Evolutionary conservation across 2,113 vertebrate genomes (phyloP).

Genomic region (Crotalus helleri): DNA sequence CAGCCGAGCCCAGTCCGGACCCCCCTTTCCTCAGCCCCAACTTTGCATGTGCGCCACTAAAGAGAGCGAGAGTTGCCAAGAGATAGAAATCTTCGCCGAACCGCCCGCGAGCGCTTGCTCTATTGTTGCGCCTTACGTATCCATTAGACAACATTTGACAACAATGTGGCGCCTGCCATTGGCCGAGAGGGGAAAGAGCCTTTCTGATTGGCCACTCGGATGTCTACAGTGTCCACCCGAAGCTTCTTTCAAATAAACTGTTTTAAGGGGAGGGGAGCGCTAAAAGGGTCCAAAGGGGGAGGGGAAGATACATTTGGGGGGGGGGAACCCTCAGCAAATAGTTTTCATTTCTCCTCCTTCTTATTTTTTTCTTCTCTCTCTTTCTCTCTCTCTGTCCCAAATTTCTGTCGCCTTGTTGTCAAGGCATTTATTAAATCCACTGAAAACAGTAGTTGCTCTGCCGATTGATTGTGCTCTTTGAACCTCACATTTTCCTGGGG

Average conservation of each 20-base stretch:
- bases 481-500: background rate
- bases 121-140: constrained; percentile 92
- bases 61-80: constrained; percentile 71
- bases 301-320: background rate
- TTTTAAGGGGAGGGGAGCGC: constrained; percentile 5
- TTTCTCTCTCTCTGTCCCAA: background rate
- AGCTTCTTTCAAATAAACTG: constrained; percentile 66
- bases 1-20: background rate
- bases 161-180: constrained; percentile 98
- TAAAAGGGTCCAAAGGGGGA: constrained; percentile 68
- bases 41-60: constrained; percentile 72
- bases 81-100: constrained; percentile 75
- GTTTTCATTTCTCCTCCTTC: constrained; percentile 49
- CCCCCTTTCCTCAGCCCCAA: constrained; percentile 25
- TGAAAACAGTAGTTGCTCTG: background rate
- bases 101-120: constrained; percentile 67
- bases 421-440: fast-evolving
- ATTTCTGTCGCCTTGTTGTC: background rate
- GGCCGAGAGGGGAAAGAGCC: constrained; percentile 80
- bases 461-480: background rate
- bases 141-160: constrained; percentile 97
- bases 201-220: constrained; percentile 86
- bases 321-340: constrained; percentile 35
- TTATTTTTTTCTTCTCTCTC: background rate
- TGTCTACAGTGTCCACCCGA: constrained; percentile 84